phyloP scores from a whole-genome alignment of 2,113 vertebrate species.

The Ammodytes dubius region DNA sequence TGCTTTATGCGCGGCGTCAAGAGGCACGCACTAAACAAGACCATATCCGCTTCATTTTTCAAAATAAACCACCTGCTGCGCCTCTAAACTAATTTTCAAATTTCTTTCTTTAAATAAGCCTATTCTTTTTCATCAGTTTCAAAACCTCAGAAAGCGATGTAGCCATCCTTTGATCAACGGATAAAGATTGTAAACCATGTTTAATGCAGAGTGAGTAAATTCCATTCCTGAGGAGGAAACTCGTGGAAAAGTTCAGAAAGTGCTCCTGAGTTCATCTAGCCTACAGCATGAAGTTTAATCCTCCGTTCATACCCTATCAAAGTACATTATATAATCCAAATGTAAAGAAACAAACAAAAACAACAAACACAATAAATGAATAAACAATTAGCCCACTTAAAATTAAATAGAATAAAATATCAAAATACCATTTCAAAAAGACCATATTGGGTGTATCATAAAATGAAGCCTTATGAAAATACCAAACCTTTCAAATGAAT shows the following conservation, averaged over 20 bases:
- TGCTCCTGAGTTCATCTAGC: background rate
- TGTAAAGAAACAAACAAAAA: background rate
- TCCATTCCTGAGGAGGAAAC: too few relatives aligned
- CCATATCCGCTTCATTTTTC: background rate
- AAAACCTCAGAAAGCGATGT: background rate
- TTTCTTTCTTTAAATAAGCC: background rate
- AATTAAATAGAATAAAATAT: background rate
- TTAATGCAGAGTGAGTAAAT: too few relatives aligned
- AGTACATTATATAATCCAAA: background rate
- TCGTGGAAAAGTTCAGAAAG: too few relatives aligned
- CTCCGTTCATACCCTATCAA: background rate
- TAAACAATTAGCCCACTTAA: background rate
- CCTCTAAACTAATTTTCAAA: background rate
- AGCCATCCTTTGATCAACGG: too few relatives aligned
- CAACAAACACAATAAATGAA: background rate
- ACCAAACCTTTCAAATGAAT: too few relatives aligned
- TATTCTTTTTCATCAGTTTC: background rate
- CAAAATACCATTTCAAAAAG: background rate
- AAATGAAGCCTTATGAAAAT: too few relatives aligned
- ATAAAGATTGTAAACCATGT: too few relatives aligned
- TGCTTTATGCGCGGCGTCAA: background rate
- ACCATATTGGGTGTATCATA: too few relatives aligned
- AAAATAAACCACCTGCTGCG: slow-evolving; percentile 29
- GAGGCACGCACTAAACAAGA: fast-evolving
- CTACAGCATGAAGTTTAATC: background rate